These are phyloP conservation scores for Sycophaga agraensis DNA, from an alignment of 1,140 invertebrate species.

Conservation along the genomic window DNA sequence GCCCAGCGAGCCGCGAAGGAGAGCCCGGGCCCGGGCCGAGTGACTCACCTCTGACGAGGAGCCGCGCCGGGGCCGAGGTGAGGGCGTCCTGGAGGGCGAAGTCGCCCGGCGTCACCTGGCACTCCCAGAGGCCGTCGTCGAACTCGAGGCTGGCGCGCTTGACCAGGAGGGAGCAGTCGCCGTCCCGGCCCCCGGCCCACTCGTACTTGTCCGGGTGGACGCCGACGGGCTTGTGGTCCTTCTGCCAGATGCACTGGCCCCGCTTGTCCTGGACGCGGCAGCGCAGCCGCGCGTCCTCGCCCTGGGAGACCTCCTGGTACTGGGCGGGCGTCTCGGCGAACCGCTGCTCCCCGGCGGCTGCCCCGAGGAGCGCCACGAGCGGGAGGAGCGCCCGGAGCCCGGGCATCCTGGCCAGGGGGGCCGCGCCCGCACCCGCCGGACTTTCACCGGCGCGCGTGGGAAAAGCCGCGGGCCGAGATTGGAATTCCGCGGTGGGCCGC, in stretches of 20 bases:
- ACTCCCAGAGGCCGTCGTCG: constrained; percentile 90
- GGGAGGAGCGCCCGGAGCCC: background rate
- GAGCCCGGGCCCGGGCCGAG: too few relatives aligned
- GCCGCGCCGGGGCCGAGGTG: constrained; percentile 75
- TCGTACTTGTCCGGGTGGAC: constrained; percentile 87
- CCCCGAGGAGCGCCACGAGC: background rate
- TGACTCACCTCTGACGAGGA: constrained; percentile 76
- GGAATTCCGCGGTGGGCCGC: constrained; percentile 3
- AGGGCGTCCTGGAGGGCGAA: constrained; percentile 68
- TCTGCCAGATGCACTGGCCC: constrained; percentile 89
- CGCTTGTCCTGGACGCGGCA: constrained; percentile 84
- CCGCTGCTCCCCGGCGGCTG: constrained; percentile 61
- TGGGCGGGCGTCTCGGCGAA: constrained; percentile 77
- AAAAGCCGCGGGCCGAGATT: constrained; percentile 7
- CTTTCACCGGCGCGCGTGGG: constrained; percentile 20
- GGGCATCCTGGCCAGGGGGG: background rate
- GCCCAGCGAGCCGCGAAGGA: too few relatives aligned
- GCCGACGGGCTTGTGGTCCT: constrained; percentile 85
- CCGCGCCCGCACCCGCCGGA: background rate
- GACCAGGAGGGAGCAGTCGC: constrained; percentile 84
- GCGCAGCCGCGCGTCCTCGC: constrained; percentile 74
- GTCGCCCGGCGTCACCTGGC: constrained; percentile 83
- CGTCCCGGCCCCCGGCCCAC: constrained; percentile 68
- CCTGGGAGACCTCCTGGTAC: constrained; percentile 87
- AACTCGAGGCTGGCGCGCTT: constrained; percentile 78